phyloP scores from a whole-genome alignment of 1,140 invertebrate species.

The Drosophila kepulauana region DNA sequence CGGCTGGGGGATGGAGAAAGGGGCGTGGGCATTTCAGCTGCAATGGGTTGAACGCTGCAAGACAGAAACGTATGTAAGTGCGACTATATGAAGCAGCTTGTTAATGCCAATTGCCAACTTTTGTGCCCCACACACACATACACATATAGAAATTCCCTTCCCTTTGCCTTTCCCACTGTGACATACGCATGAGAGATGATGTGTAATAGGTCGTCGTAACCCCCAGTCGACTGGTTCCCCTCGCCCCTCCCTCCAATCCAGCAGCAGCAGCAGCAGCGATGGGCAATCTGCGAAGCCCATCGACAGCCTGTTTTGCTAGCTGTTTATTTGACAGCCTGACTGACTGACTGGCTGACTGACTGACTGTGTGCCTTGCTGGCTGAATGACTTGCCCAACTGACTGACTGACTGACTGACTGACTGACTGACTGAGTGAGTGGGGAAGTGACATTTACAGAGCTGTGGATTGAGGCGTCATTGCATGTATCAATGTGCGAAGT shows the following conservation, averaged over 20 bases:
- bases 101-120: constrained; percentile 55
- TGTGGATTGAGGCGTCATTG: constrained; percentile 30
- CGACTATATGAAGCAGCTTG: constrained; percentile 42
- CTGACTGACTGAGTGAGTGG: constrained; percentile 25
- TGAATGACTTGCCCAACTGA: constrained; percentile 34
- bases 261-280: neutral
- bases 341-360: constrained; percentile 10
- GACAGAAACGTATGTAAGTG: constrained; percentile 18
- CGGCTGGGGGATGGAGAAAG: neutral
- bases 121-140: constrained; percentile 4
- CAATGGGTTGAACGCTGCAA: neutral
- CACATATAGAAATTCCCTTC: neutral
- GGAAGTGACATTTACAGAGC: constrained; percentile 26
- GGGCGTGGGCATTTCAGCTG: constrained; percentile 1
- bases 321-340: constrained; percentile 51
- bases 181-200: constrained; percentile 17
- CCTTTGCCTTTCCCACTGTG: neutral
- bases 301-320: constrained; percentile 44
- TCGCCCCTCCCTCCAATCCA: neutral
- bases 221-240: neutral
- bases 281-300: constrained; percentile 28
- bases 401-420: constrained; percentile 39
- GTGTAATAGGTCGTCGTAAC: constrained; percentile 24
- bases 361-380: constrained; percentile 34
- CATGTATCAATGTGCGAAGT: constrained; percentile 48